Evolutionary conservation across 2,888 invertebrate genomes (phyloP), one percentile per base, ranked within the genome.

Genomic region (Cyclophora albipunctata): DNA sequence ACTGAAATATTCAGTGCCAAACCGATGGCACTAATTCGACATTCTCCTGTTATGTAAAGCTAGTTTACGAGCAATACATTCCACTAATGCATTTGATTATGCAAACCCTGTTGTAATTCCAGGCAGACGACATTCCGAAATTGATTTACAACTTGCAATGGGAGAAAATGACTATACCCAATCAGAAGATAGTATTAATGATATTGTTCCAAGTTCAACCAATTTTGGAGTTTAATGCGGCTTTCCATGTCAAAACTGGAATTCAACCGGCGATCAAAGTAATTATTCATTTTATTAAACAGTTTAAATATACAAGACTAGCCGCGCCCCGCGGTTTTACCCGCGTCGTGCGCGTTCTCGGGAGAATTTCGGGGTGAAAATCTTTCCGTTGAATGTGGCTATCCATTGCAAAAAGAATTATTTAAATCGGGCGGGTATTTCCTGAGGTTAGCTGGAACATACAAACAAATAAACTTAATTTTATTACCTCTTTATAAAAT

Each of bases 211-310:
- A 67, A 47, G 59, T 64, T 1, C 74, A 73, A 45, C 63, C 62
- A 0, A 43, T 53, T 3, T 49, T 74, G 46, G 65, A 65, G 34
- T 71, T 72, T 41, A 60, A 51, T n/a, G 67, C 72, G 3, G 63
- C 70, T 3, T 68, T 71, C 7, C 68, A 66, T 5, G 55, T 70
- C 7, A 64, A 55, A 40, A 73, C 74, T 35, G 75, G 74, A 3
- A 58, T 74, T 0, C 53, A 59, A 6, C 74, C 74, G 2, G 67
- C 71, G 48, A 50, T 70, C 3, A 67, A 63, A 35, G 74, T 72
- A 46, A 58, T 66, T 57, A 20, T 1, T 20, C 20, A 20, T 20
- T 20, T 20, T 20, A 2, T 20, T 20, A 42, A 42, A 34, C 3
- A n/a, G 7, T 7, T 42, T 35, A 42, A n/a, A 34, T 7, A 3